A percentile compares a stretch with the other conserved stretches of the same genome.
Conservation (phyloP, 2,888 invertebrate genomes). For the Netelia inedita region DNA sequence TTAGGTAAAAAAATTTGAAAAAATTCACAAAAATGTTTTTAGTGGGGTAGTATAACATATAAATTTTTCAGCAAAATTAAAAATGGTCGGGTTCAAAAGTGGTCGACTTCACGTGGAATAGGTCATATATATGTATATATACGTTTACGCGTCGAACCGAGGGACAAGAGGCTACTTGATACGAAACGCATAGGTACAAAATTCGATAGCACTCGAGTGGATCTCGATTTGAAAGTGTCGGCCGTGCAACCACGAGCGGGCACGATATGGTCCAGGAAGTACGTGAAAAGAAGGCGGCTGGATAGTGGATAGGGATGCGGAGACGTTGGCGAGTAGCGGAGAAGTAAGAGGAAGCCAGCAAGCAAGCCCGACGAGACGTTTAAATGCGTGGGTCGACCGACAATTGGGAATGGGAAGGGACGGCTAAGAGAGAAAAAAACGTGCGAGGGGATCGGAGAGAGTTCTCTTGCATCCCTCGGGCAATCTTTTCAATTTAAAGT, state of each 20-base stretch:
- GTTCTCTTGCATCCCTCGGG: constrained; percentile 84
- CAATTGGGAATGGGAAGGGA: constrained; percentile 40
- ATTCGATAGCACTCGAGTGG: constrained; percentile 59
- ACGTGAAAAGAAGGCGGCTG: neutral
- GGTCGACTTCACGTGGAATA: too few relatives aligned
- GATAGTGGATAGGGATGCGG: neutral
- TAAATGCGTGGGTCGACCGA: constrained; percentile 34
- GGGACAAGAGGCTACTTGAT: constrained; percentile 4
- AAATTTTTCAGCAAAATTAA: too few relatives aligned
- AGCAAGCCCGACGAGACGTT: constrained; percentile 19
- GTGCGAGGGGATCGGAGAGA: constrained; percentile 30
- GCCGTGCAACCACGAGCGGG: constrained; percentile 48
- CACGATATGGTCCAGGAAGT: constrained; percentile 22
- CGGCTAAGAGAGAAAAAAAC: constrained; percentile 22
- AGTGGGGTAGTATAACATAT: too few relatives aligned
- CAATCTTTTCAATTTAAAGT: constrained; percentile 86
- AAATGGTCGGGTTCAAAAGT: too few relatives aligned
- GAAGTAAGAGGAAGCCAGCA: constrained; percentile 53
- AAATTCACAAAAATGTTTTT: too few relatives aligned
- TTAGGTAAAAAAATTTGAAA: too few relatives aligned
- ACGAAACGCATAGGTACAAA: constrained; percentile 39
- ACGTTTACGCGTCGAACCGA: constrained; percentile 2
- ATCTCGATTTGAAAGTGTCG: constrained; percentile 63
- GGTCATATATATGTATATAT: neutral
- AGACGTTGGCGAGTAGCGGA: constrained; percentile 3